Evolutionary conservation across 2,797 vertebrate species (phyloP), one percentile per base, ranked within the genome.

Genomic region (Siniperca obscura): DNA sequence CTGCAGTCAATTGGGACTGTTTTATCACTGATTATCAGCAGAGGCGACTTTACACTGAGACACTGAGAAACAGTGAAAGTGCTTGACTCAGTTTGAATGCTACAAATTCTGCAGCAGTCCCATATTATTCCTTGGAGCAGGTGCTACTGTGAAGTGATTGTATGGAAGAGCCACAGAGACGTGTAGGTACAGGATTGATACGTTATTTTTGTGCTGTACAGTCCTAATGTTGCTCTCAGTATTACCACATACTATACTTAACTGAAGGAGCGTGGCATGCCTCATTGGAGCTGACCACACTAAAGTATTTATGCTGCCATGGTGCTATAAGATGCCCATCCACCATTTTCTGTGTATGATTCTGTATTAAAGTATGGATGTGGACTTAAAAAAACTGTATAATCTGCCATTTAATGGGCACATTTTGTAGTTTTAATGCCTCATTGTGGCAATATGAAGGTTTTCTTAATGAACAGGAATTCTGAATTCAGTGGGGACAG

Each of bases 31-130:
- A 19, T 48, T 14, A 59, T 53, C 40, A 48, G 30, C 62, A 11
- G 13, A 5, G 27, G 25, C 0, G 2, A 56, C 38, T 30, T 66
- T 3, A 62, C 30, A 30, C 30, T 30, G 27, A 64, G 48, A 44
- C 27, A 21, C 19, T 25, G 40, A 71, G 16, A 67, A 44, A 48
- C 70, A 17, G 17, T 44, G 7, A 59, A 44, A 55, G 22, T 66
- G 59, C n/a, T 52, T 52, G 64, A 73, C n/a, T 53, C 46, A 65
- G 42, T 42, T 66, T 40, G 42, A 53, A 55, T 22, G 62, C 50
- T 53, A 13, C 36, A 25, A 36, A 57, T 52, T 36, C 56, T 53
- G 42, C 21, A 64, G 50, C 14, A 48, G 44, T 36, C 36, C 12
- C 9, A 1, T n/a, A n/a, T 38, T n/a, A 13, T 44, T 56, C 5